Conservation (phyloP, 2,797 vertebrate species). For the Neopelma chrysocephalum region DNA sequence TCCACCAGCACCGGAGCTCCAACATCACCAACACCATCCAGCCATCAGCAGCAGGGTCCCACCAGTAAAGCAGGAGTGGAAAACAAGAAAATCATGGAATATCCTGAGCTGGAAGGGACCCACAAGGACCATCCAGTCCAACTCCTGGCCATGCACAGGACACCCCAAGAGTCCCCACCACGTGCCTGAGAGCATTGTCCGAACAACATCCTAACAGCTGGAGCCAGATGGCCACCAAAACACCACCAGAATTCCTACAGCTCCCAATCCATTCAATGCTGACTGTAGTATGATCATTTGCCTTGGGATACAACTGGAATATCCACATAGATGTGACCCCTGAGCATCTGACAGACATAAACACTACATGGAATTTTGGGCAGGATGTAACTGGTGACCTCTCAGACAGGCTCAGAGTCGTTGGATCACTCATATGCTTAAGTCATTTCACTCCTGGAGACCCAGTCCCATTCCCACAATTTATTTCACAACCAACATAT, state of each 20-base stretch:
- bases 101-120: not conserved
- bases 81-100: not conserved
- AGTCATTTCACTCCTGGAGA: too few species aligned
- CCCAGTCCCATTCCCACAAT: too few species aligned
- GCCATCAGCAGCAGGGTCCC: accelerated
- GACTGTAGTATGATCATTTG: accelerated
- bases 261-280: too few species aligned
- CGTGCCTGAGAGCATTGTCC: not conserved
- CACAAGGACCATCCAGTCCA: not conserved
- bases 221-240: not conserved
- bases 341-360: not conserved
- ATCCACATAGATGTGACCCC: not conserved
- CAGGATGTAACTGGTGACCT: not conserved
- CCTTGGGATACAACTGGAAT: not conserved
- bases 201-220: not conserved
- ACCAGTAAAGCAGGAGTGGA: accelerated
- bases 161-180: not conserved
- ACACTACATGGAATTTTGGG: accelerated
- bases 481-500: too few species aligned
- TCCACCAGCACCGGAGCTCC: not conserved
- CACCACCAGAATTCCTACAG: not conserved
- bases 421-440: too few species aligned
- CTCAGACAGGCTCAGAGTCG: too few species aligned
- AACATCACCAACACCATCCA: not conserved
- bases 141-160: not conserved